A percentile compares a stretch with the other conserved stretches of the same genome.
These are phyloP conservation scores for Aspidoscelis tigris DNA, from an alignment of 2,113 vertebrate genomes.

Conservation along the genomic window DNA sequence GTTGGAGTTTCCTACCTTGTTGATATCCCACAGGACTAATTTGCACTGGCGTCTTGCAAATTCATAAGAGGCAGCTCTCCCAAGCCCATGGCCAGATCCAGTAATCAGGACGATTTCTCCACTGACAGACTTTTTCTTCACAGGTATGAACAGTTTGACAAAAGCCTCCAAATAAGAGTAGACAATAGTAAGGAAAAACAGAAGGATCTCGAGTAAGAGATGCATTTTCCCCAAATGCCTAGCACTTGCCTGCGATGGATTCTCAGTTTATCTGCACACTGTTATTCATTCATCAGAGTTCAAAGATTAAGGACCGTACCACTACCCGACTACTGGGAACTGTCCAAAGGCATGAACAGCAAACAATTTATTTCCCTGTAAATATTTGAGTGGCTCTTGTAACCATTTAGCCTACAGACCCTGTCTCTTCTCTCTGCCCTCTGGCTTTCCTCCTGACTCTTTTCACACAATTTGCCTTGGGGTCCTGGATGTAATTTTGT, in stretches of 20 bases:
- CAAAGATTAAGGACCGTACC: not conserved
- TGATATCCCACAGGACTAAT: constrained; percentile 85
- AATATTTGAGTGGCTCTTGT: not conserved
- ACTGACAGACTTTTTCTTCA: constrained; percentile 75
- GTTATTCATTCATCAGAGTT: constrained; percentile 1
- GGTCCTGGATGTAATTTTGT: no score
- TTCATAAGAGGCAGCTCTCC: constrained; percentile 79
- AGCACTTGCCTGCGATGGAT: no score
- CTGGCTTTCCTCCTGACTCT: no score
- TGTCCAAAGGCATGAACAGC: not conserved
- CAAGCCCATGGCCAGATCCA: constrained; percentile 79
- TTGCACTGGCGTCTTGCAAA: constrained; percentile 78
- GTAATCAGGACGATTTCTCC: constrained; percentile 84
- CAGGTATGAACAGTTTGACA: constrained; percentile 76
- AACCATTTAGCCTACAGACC: not conserved
- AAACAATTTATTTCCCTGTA: no score
- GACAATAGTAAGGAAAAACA: constrained; percentile 54
- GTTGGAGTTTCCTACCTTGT: constrained; percentile 62
- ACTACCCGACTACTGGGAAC: no score
- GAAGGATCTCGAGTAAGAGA: constrained; percentile 25
- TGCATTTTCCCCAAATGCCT: constrained; percentile 33
- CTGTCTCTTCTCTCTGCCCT: no score
- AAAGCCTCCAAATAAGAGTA: constrained; percentile 62
- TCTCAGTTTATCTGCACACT: not conserved
- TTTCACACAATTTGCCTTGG: no score